These are phyloP conservation scores for Cheilosia vernalis DNA, from an alignment of 2,888 invertebrate species.

Conservation along the genomic window DNA sequence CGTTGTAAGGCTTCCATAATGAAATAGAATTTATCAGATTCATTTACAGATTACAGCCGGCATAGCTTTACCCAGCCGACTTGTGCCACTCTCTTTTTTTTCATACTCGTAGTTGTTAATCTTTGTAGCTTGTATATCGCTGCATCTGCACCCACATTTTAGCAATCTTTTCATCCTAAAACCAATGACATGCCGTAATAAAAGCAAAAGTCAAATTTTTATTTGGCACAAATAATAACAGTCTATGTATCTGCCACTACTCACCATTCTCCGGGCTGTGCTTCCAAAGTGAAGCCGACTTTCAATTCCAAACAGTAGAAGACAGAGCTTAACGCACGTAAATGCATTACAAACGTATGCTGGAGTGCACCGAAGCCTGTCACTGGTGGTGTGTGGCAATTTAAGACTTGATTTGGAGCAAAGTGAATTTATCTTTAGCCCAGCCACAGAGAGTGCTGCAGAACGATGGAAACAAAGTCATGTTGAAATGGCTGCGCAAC, in stretches of 20 bases:
- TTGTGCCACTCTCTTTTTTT: slow-evolving; percentile 9
- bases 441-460: slow-evolving; percentile 18
- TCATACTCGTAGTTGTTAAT: not conserved
- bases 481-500: slow-evolving; percentile 54
- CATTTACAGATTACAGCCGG: slow-evolving; percentile 8
- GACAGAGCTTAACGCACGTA: slow-evolving; percentile 15
- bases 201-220: slow-evolving; percentile 22
- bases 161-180: slow-evolving; percentile 2
- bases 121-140: not conserved
- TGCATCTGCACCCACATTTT: slow-evolving; percentile 38
- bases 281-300: slow-evolving; percentile 43
- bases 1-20: slow-evolving; percentile 33
- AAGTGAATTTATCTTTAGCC: slow-evolving; percentile 51
- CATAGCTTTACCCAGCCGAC: too few species aligned
- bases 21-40: slow-evolving; percentile 49
- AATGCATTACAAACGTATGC: not conserved
- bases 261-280: slow-evolving; percentile 21
- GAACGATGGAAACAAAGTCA: slow-evolving; percentile 18
- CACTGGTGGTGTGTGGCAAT: slow-evolving; percentile 50
- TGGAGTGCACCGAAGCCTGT: slow-evolving; percentile 39
- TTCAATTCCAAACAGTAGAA: slow-evolving; percentile 50
- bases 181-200: slow-evolving; percentile 4
- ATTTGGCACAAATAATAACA: slow-evolving; percentile 42
- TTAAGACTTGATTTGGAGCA: slow-evolving; percentile 64
- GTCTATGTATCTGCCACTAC: slow-evolving; percentile 5